A percentile compares a stretch with the other conserved stretches of the same genome.
Evolutionary conservation across 2,797 vertebrate genomes (phyloP).

Genomic region (Telmatherina bonti): DNA sequence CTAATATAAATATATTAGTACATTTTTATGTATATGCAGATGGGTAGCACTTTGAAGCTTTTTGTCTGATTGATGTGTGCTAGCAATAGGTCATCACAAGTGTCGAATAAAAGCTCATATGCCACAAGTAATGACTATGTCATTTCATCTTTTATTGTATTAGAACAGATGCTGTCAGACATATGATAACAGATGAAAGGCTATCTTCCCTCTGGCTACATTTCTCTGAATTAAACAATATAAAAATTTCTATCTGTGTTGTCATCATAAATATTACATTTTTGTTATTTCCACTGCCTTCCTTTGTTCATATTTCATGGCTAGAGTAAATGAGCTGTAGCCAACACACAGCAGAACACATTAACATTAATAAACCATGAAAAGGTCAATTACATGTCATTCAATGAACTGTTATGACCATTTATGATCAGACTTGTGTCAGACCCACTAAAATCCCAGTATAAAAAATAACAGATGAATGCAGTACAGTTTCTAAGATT

Average conservation of each 20-base stretch:
- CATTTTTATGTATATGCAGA: not conserved
- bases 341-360: slow-evolving; percentile 68
- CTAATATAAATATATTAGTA: not conserved
- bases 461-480: slow-evolving; percentile 30
- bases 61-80: slow-evolving; percentile 10
- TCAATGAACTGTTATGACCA: slow-evolving; percentile 63
- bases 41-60: not conserved
- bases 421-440: slow-evolving; percentile 65
- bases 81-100: slow-evolving; percentile 2
- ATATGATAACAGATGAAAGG: slow-evolving; percentile 21
- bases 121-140: slow-evolving; percentile 16
- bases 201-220: slow-evolving; percentile 8
- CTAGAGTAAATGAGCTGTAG: slow-evolving; percentile 55
- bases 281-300: slow-evolving; percentile 40
- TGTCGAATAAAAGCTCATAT: slow-evolving; percentile 17
- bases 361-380: slow-evolving; percentile 82
- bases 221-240: slow-evolving; percentile 30
- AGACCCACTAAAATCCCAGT: slow-evolving; percentile 45
- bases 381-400: slow-evolving; percentile 79
- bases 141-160: slow-evolving; percentile 30
- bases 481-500: slow-evolving; percentile 1
- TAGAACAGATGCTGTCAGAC: not conserved
- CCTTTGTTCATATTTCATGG: slow-evolving; percentile 46
- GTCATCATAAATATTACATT: slow-evolving; percentile 23
- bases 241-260: slow-evolving; percentile 21